A percentile compares a stretch with the other conserved stretches of the same genome.
Evolutionary conservation across 2,888 invertebrate genomes (phyloP).

Genomic region (Oxytorus armatus): DNA sequence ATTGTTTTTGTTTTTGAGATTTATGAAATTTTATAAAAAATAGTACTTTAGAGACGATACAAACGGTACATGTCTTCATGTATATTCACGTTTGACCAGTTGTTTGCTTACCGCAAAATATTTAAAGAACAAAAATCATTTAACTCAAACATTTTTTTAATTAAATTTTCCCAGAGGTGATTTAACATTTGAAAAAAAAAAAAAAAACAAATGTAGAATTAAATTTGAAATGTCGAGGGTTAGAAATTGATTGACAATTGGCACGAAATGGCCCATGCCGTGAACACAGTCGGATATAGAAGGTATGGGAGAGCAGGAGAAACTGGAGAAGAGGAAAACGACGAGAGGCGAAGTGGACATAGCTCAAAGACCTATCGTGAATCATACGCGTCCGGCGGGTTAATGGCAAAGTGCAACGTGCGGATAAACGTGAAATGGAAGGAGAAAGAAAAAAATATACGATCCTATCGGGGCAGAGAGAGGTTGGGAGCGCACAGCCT

Average conservation of each 20-base stretch:
- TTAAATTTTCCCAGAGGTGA: too few species aligned
- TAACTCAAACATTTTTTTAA: too few species aligned
- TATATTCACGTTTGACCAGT: too few species aligned
- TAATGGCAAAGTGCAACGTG: constrained; percentile 69
- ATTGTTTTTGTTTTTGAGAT: too few species aligned
- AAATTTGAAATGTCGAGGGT: too few species aligned
- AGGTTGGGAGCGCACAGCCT: constrained; percentile 67
- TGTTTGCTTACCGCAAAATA: too few species aligned
- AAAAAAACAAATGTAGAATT: too few species aligned
- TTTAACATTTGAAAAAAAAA: too few species aligned
- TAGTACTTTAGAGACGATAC: too few species aligned
- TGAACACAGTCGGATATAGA: not conserved
- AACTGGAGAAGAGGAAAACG: constrained; percentile 47
- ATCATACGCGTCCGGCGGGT: constrained; percentile 69
- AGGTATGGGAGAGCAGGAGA: constrained; percentile 50
- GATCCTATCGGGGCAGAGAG: constrained; percentile 77
- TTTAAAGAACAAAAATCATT: too few species aligned
- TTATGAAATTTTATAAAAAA: too few species aligned
- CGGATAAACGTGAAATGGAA: constrained; percentile 60
- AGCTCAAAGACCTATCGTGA: constrained; percentile 68
- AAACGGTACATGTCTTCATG: too few species aligned
- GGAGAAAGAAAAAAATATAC: constrained; percentile 26
- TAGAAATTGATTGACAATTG: not conserved
- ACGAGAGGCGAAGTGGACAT: constrained; percentile 64
- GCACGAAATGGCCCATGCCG: not conserved